Base-by-base conservation (phyloP, 2,888 invertebrate genomes). In the Dendrolimus houi region DNA sequence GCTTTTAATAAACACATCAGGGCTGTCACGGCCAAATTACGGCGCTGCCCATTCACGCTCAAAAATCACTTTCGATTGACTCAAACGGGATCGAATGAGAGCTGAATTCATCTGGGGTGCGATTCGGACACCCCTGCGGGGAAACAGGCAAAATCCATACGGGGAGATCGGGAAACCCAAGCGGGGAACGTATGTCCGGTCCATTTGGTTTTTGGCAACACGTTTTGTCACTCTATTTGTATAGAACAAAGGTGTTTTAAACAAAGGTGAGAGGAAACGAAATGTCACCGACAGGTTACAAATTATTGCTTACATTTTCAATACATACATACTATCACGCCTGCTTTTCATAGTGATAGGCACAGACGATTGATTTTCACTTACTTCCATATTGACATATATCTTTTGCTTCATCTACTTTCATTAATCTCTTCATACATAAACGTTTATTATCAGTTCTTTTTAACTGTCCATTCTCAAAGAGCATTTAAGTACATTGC, bases 51-150 rank as follows among this genome's bases (percentile, higher is more conserved):
- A 86, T 87, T 88, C 87, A 84, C 85, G 86, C 84, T 87, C 85
- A 85, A 88, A 89, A 90, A 89, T 88, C 83, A 85, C 83, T 84
- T 83, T 78, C 87, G 85, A 89, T 88, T 84, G 88, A 85, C 85
- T 83, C 83, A 84, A 87, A 87, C 85, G 86, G 81, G 85, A 85
- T 84, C 83, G 87, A 88, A 88, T 87, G 87, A 88, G 87, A 90
- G 87, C 85, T 81, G 81, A 85, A 87, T 85, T 85, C 83, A 85
- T 85, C 83, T 75, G 84, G 85, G 84, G 83, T 75, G 83, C 80
- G 82, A 79, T 77, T 72, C 68, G 72, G 66, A 10, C 75, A 69
- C 79, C 83, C 84, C 83, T 74, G 47, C 47, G 12, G 47, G 47
- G 47, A 12, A 47, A 47, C 9, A 9, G 47, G 47, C 2, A 9